Percentiles rank a stretch among this genome's conserved stretches.
Evolutionary conservation across 1,140 invertebrate genomes (phyloP).

Genomic region (Brachystomella parvula): DNA sequence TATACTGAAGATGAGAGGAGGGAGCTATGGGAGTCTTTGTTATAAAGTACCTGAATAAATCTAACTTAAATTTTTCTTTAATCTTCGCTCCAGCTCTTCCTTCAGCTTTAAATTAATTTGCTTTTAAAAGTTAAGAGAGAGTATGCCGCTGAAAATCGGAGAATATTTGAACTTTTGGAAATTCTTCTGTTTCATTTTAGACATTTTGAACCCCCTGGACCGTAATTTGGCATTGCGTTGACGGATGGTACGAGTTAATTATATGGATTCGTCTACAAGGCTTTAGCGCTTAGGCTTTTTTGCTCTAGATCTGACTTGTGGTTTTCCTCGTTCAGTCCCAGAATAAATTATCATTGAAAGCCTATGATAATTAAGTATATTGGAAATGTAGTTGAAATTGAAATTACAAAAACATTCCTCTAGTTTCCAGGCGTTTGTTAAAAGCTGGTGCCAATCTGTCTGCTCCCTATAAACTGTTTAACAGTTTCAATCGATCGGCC

Average conservation of each 20-base stretch:
- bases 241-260: too few species aligned
- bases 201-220: not conserved
- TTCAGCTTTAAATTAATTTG: not conserved
- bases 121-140: not conserved
- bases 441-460: too few species aligned
- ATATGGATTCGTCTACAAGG: too few species aligned
- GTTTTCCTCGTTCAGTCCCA: constrained; percentile 6
- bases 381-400: too few species aligned
- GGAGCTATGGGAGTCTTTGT: constrained; percentile 27
- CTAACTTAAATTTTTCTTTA: not conserved
- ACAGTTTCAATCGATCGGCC: too few species aligned
- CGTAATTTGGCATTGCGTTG: not conserved
- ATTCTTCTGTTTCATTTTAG: not conserved
- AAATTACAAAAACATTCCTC: too few species aligned
- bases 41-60: constrained; percentile 14
- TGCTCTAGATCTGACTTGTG: too few species aligned
- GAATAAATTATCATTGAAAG: not conserved
- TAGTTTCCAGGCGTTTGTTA: too few species aligned
- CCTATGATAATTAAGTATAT: not conserved
- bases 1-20: constrained; percentile 30
- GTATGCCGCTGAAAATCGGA: not conserved
- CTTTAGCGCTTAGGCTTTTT: too few species aligned
- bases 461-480: too few species aligned
- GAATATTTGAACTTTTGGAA: not conserved
- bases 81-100: not conserved